Evolutionary conservation across 2,888 invertebrate species (phyloP), one percentile per base, ranked within the genome.

Genomic region (Lasioglossum malachurum): DNA sequence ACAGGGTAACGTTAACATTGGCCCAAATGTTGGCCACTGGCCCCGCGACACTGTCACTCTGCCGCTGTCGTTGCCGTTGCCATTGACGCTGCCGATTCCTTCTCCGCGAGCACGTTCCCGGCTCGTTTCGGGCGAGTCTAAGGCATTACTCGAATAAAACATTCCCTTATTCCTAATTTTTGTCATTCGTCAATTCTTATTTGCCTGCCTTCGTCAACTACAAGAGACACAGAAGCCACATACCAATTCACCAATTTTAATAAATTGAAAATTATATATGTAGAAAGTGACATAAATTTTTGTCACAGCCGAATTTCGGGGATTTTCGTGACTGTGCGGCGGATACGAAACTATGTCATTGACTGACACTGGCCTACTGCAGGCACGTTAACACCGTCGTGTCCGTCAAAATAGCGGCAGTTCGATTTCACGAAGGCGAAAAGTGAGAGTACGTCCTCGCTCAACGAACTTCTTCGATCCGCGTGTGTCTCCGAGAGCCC

Each of bases 1-100:
- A 76, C 82, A 89, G 87, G 87, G 87, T 76, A 92, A 87, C 84
- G 89, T 91, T 94, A 94, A 94, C 94, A 94, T 94, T 94, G 94
- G 93, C 94, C 94, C 92, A 90, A 92, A 94, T 94, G 93, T 91
- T 94, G 94, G 94, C 93, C 94, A 94, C 86, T 92, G 93, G 93
- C 94, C 93, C 93, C 86, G 81, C 80, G 46, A 86, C 80, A 27
- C 49, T 72, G 64, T 31, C 64, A 16, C 64, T 46, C 38, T 31
- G 71, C 75, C 71, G 64, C 72, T 60, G 57, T 60, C 57, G 27
- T 12, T 23, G 53, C 19, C 53, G 19, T 53, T n/a, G 60, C 60
- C 27, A 27, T 12, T 60, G n/a, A n/a, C 60, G 60, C 57, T n/a
- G 49, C 44, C 57, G 19, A 31, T 49, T 10, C 44, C 31, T 2